Evolutionary conservation across 2,113 vertebrate species (phyloP).

Genomic region (Recurvirostra avosetta): DNA sequence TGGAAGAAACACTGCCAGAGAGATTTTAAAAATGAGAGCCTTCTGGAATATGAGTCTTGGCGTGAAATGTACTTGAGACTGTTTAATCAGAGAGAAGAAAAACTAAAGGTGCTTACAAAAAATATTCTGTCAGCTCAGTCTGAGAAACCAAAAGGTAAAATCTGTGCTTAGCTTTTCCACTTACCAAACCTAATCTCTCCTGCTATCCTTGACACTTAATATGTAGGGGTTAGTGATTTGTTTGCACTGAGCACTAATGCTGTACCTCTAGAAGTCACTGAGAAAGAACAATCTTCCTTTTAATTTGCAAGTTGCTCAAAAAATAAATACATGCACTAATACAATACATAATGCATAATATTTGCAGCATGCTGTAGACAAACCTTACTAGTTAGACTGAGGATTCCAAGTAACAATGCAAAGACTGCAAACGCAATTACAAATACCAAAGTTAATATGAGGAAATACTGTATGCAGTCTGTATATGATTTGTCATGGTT

Average conservation of each 20-base stretch:
- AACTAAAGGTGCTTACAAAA: constrained; percentile 81
- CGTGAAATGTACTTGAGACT: constrained; percentile 85
- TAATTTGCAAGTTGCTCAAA: neutral
- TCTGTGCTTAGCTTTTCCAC: neutral
- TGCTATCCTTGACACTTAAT: neutral
- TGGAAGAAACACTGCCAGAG: constrained; percentile 85
- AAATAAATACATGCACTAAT: neutral
- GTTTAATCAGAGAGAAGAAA: constrained; percentile 81
- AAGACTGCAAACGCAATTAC: neutral
- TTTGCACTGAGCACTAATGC: neutral
- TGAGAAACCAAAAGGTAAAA: constrained; percentile 82
- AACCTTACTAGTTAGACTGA: neutral
- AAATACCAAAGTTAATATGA: neutral
- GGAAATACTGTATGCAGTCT: neutral
- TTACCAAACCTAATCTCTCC: neutral
- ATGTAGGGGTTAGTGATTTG: neutral
- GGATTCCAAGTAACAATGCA: neutral
- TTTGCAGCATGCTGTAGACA: neutral
- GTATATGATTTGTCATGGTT: neutral
- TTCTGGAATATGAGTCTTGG: constrained; percentile 84
- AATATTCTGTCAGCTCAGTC: constrained; percentile 83
- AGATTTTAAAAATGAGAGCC: constrained; percentile 79
- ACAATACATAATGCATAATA: neutral
- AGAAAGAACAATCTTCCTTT: neutral
- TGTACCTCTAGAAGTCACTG: neutral